Percentiles rank a stretch among this genome's conserved stretches.
Conservation (phyloP, 1,140 invertebrate genomes). For the Achatina immaculata region DNA sequence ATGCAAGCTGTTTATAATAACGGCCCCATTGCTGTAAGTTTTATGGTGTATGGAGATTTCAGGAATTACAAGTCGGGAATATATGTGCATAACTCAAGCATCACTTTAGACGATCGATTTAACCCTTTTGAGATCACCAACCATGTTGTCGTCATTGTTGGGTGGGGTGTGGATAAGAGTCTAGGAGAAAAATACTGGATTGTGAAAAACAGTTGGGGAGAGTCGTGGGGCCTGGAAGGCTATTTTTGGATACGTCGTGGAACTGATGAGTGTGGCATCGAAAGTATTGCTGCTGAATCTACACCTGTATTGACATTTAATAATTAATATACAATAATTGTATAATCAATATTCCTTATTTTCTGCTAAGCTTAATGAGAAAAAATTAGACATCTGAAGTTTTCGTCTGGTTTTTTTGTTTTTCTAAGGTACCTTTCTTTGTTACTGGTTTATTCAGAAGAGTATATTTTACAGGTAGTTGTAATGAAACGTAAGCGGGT, state of each 20-base stretch:
- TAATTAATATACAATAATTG: slow-evolving; percentile 26
- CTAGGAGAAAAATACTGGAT: slow-evolving; percentile 66
- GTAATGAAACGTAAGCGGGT: no score
- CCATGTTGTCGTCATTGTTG: slow-evolving; percentile 69
- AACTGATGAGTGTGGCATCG: slow-evolving; percentile 72
- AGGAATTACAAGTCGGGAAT: slow-evolving; percentile 69
- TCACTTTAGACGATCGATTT: slow-evolving; percentile 52
- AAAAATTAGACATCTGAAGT: no score
- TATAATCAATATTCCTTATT: no score
- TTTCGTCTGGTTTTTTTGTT: no score
- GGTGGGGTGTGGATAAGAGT: slow-evolving; percentile 64
- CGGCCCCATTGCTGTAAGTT: slow-evolving; percentile 74
- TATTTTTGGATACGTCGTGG: slow-evolving; percentile 74
- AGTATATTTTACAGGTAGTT: no score
- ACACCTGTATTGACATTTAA: slow-evolving; percentile 47
- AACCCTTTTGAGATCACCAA: slow-evolving; percentile 70
- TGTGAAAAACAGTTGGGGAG: slow-evolving; percentile 74
- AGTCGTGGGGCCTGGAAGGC: slow-evolving; percentile 75
- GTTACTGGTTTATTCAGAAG: no score
- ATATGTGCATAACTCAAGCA: slow-evolving; percentile 43
- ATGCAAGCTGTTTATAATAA: slow-evolving; percentile 71
- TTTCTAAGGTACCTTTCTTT: no score
- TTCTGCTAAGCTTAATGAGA: no score
- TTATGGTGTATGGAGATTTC: slow-evolving; percentile 73
- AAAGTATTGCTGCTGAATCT: slow-evolving; percentile 67